A percentile compares a stretch with the other conserved stretches of the same genome.
phyloP scores from a whole-genome alignment of 2,797 vertebrate genomes.

The Borostomias antarcticus region DNA sequence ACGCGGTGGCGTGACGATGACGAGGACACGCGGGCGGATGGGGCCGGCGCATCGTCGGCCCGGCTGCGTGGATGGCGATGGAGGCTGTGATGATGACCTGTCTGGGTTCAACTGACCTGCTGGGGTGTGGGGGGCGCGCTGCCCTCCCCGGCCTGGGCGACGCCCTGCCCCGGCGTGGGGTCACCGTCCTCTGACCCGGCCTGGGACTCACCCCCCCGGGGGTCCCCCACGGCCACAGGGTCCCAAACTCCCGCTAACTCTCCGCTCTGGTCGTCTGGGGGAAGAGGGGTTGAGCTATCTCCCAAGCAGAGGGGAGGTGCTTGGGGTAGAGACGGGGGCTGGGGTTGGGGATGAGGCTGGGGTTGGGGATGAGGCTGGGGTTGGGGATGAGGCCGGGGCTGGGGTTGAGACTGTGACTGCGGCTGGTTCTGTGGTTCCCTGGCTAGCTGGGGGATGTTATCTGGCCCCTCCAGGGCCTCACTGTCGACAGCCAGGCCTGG shows the following conservation, averaged over 20 bases:
- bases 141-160: constrained; percentile 12
- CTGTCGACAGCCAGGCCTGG: constrained; percentile 5
- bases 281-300: background rate
- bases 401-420: background rate
- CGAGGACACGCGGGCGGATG: constrained; percentile 5
- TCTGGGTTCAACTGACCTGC: constrained; percentile 60
- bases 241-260: constrained; percentile 4
- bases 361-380: background rate
- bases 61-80: constrained; percentile 15
- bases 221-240: background rate
- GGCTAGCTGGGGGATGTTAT: background rate
- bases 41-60: constrained; percentile 24
- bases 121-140: background rate
- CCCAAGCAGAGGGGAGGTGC: constrained; percentile 3
- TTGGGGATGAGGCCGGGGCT: background rate
- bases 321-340: background rate
- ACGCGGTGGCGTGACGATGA: constrained; percentile 33
- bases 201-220: constrained; percentile 26
- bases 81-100: constrained; percentile 14
- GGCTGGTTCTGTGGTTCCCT: background rate
- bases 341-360: background rate
- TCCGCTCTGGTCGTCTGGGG: constrained; percentile 4
- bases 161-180: constrained; percentile 1
- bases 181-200: background rate
- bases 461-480: constrained; percentile 12